Percentiles rank a stretch among this genome's conserved stretches.
These are phyloP conservation scores for Labeo catla DNA, from an alignment of 2,113 vertebrate species.

Conservation along the genomic window DNA sequence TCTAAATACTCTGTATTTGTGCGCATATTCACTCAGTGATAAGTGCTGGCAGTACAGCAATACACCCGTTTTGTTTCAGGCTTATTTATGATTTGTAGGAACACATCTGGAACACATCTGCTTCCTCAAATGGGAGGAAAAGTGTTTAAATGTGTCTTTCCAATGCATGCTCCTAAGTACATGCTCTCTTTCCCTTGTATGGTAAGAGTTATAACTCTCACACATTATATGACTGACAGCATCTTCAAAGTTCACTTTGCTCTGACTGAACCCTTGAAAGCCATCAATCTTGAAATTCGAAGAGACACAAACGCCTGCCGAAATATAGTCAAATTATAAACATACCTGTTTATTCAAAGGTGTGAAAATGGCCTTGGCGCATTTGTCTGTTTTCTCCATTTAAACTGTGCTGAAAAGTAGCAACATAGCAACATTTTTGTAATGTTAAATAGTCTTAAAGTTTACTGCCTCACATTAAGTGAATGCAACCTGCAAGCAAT, in stretches of 20 bases:
- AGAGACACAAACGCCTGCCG: background rate
- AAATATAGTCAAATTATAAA: background rate
- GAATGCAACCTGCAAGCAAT: slow-evolving; percentile 54
- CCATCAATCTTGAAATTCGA: background rate
- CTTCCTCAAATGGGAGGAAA: background rate
- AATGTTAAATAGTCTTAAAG: slow-evolving; percentile 13
- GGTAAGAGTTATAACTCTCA: slow-evolving; percentile 8
- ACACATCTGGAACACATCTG: slow-evolving; percentile 54
- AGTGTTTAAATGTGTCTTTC: slow-evolving; percentile 21
- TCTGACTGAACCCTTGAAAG: slow-evolving; percentile 23
- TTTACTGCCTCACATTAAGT: slow-evolving; percentile 45
- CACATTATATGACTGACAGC: slow-evolving; percentile 24
- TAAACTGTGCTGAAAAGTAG: background rate
- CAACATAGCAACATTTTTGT: slow-evolving; percentile 6
- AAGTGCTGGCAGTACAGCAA: background rate
- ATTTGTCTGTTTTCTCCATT: background rate
- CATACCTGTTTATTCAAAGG: background rate
- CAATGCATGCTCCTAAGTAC: background rate
- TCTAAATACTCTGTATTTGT: background rate
- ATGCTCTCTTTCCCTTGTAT: background rate
- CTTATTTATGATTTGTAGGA: slow-evolving; percentile 32
- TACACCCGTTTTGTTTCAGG: background rate
- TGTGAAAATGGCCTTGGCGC: background rate
- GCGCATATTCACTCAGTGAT: background rate
- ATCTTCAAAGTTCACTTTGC: background rate